Percentiles rank a stretch among this genome's conserved stretches.
phyloP scores from a whole-genome alignment of 2,888 invertebrate species.

The Cosmia pyralina region DNA sequence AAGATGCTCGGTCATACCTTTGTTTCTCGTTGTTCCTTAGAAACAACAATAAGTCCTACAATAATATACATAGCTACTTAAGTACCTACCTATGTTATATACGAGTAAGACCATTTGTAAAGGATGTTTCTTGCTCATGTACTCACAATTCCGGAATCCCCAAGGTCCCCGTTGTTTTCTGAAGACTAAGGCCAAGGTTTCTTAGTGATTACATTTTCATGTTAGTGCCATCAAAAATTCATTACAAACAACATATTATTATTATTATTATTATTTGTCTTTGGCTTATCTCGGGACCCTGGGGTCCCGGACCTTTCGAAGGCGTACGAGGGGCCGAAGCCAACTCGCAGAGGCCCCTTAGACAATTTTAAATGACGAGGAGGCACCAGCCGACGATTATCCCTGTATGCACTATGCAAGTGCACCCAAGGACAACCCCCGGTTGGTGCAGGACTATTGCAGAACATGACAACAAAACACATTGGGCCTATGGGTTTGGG shows the following conservation, averaged over 20 bases:
- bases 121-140: slow-evolving; percentile 11
- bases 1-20: not conserved
- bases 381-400: too few species aligned
- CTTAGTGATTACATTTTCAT: slow-evolving; percentile 25
- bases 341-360: too few species aligned
- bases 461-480: too few species aligned
- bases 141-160: slow-evolving; percentile 30
- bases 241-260: slow-evolving; percentile 49
- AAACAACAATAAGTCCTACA: slow-evolving; percentile 8
- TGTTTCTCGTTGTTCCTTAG: not conserved
- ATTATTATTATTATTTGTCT: too few species aligned
- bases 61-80: not conserved
- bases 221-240: slow-evolving; percentile 50
- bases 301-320: too few species aligned
- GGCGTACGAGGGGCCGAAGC: too few species aligned
- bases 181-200: slow-evolving; percentile 17
- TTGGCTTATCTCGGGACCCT: too few species aligned
- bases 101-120: not conserved
- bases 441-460: too few species aligned
- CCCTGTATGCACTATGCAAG: too few species aligned
- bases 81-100: not conserved
- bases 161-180: slow-evolving; percentile 36
- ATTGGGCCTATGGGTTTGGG: too few species aligned
- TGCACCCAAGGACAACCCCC: too few species aligned
- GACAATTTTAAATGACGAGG: too few species aligned